Conservation (phyloP, 2,113 vertebrate genomes). For the Serinus canaria region DNA sequence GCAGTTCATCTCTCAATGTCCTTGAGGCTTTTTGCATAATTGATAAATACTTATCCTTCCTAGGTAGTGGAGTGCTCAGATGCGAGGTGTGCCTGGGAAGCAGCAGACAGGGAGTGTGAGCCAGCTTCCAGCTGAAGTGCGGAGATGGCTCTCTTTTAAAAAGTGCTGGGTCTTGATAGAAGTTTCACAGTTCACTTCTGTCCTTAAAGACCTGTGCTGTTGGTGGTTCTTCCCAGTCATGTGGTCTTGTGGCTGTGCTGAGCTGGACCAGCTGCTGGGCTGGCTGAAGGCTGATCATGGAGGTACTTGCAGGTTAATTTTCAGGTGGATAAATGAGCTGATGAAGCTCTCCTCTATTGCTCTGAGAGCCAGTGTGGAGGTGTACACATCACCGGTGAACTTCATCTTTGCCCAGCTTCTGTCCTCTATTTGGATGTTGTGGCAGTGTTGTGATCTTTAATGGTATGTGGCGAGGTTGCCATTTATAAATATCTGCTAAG, state of each 20-base stretch:
- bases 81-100: neutral
- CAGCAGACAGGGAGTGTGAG: neutral
- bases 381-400: neutral
- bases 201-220: neutral
- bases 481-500: neutral
- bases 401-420: neutral
- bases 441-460: neutral
- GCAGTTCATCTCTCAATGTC: rapidly evolving
- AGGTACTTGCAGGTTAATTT: neutral
- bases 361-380: neutral
- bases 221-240: neutral
- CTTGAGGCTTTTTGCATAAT: neutral
- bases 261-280: neutral
- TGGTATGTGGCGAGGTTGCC: neutral
- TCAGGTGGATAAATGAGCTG: neutral
- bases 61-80: neutral
- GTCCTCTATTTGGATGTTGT: neutral
- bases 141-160: neutral
- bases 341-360: neutral
- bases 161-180: neutral
- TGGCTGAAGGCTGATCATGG: neutral
- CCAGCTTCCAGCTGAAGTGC: neutral
- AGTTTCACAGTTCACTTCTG: neutral
- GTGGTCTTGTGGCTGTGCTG: neutral
- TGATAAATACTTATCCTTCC: neutral